Percentiles rank a stretch among this genome's conserved stretches.
phyloP scores from a whole-genome alignment of 2,113 vertebrate species.

The Callionymus lyra region DNA sequence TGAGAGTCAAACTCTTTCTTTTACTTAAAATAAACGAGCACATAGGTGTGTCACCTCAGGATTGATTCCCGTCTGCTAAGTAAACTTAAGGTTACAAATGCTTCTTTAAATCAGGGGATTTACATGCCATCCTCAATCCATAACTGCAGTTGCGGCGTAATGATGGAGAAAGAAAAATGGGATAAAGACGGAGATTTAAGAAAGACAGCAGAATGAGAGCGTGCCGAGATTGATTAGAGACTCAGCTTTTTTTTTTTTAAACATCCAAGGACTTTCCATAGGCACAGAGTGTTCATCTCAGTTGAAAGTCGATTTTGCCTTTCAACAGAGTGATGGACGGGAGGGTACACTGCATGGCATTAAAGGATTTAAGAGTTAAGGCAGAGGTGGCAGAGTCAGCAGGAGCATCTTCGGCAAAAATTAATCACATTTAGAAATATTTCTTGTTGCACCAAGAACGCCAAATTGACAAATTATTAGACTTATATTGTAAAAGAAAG shows the following conservation, averaged over 20 bases:
- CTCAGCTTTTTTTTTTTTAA: conserved; percentile 50
- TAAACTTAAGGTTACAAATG: conserved; percentile 42
- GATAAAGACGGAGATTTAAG: conserved; percentile 54
- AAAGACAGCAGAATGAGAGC: conserved; percentile 48
- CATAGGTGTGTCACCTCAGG: too few relatives aligned
- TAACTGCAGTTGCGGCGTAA: conserved; percentile 38
- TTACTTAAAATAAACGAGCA: too few relatives aligned
- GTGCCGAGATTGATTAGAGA: conserved; percentile 53
- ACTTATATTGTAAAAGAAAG: too few relatives aligned
- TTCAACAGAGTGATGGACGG: conserved; percentile 28
- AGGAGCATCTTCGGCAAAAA: too few relatives aligned
- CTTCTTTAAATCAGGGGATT: conserved; percentile 45
- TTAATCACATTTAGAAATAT: too few relatives aligned
- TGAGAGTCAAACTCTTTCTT: too few relatives aligned
- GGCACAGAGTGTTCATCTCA: conserved; percentile 40
- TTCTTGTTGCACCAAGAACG: too few relatives aligned
- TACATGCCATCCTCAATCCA: conserved; percentile 45
- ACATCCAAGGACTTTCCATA: conserved; percentile 49
- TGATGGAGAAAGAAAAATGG: conserved; percentile 46
- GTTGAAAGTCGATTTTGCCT: conserved; percentile 47
- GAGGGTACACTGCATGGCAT: conserved; percentile 44
- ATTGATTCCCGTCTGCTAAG: conserved; percentile 26
- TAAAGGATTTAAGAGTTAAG: conserved; percentile 34
- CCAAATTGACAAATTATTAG: too few relatives aligned
- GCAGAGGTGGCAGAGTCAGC: conserved; percentile 1